Conservation (phyloP, 2,113 vertebrate species). For the Merops nubicus region DNA sequence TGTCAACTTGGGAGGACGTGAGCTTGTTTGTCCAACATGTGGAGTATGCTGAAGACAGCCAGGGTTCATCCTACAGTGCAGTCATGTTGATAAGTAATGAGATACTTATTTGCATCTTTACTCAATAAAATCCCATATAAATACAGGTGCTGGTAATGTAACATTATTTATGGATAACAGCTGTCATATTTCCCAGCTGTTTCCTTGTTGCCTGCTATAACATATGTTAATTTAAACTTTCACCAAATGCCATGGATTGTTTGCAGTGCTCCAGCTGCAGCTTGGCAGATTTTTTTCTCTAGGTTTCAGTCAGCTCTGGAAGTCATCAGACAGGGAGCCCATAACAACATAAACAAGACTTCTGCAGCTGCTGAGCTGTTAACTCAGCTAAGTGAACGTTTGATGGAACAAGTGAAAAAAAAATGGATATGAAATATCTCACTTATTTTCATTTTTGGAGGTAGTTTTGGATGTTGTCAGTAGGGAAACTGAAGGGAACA, state of each 20-base stretch:
- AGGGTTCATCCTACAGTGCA: background rate
- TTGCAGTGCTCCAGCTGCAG: slow-evolving; percentile 39
- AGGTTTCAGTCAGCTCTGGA: slow-evolving; percentile 37
- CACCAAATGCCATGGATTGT: slow-evolving; percentile 49
- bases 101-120: slow-evolving; percentile 5
- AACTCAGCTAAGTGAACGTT: slow-evolving; percentile 35
- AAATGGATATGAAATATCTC: background rate
- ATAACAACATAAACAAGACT: slow-evolving; percentile 53
- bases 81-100: background rate
- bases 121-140: slow-evolving; percentile 3
- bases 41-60: background rate
- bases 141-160: slow-evolving; percentile 29
- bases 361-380: slow-evolving; percentile 25
- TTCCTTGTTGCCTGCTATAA: slow-evolving; percentile 40
- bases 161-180: slow-evolving; percentile 50
- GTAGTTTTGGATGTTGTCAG: background rate
- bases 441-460: background rate
- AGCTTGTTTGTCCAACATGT: background rate
- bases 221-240: slow-evolving; percentile 68
- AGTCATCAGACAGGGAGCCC: slow-evolving; percentile 33
- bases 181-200: slow-evolving; percentile 56
- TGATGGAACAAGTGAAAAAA: slow-evolving; percentile 34
- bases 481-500: background rate
- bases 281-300: slow-evolving; percentile 31
- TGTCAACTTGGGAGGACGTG: background rate